Conservation (phyloP, 1,140 invertebrate species). For the Cotesia glomerata region DNA sequence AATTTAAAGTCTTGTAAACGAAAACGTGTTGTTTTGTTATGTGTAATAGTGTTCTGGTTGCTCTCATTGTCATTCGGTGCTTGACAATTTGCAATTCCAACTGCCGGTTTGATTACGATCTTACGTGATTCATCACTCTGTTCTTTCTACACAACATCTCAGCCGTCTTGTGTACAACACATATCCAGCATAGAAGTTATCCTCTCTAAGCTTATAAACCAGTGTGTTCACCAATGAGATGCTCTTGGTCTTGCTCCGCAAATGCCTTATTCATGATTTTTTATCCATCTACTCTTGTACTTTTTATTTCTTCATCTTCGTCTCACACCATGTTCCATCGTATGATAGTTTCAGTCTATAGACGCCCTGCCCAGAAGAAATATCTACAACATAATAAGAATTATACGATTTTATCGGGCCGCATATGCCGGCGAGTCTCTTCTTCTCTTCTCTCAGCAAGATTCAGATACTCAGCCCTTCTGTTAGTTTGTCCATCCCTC, state of each 20-base stretch:
- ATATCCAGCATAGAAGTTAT: neutral
- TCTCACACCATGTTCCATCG: neutral
- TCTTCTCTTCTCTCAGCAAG: no score
- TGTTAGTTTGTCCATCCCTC: neutral
- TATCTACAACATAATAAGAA: neutral
- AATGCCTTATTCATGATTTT: conserved; percentile 22
- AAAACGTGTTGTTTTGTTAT: neutral
- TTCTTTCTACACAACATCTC: neutral
- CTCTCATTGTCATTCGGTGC: conserved; percentile 13
- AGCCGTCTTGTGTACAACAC: neutral
- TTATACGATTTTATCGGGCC: conserved; percentile 2
- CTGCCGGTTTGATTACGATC: conserved; percentile 3
- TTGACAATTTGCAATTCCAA: conserved; percentile 19
- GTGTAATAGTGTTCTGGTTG: neutral
- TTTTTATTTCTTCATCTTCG: neutral
- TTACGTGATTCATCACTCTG: conserved; percentile 6
- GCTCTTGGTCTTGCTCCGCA: neutral
- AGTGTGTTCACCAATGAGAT: conserved; percentile 9
- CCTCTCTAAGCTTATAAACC: neutral
- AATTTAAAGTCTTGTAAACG: neutral
- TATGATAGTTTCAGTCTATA: neutral
- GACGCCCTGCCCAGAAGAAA: neutral
- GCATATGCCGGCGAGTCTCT: neutral
- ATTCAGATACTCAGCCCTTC: neutral
- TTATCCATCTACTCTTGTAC: neutral